These are phyloP conservation scores for Cremastinae sp. DNA, from an alignment of 2,888 invertebrate genomes.

Conservation along the genomic window DNA sequence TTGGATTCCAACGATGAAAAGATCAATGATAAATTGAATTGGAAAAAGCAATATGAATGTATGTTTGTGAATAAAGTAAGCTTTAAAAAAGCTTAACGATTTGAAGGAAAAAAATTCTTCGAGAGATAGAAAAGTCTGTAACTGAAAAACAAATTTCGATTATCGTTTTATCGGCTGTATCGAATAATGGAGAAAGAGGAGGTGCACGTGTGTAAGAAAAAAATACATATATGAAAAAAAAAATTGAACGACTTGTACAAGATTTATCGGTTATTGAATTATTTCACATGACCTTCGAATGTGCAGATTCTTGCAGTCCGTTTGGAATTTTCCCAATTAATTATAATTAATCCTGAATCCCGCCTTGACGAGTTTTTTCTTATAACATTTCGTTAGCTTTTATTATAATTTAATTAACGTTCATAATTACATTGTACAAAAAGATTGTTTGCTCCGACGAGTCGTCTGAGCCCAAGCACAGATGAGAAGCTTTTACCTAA, in stretches of 20 bases:
- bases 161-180: background rate
- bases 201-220: conserved; percentile 9
- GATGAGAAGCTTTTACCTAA: background rate
- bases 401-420: background rate
- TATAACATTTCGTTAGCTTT: background rate
- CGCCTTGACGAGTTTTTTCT: background rate
- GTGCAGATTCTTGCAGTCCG: no score
- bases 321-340: no score
- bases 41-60: conserved; percentile 1
- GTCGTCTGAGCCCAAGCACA: background rate
- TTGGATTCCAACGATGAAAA: no score
- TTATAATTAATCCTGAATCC: no score
- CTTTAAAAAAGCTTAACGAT: conserved; percentile 24
- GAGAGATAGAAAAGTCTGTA: conserved; percentile 13
- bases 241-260: conserved; percentile 16
- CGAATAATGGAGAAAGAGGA: background rate
- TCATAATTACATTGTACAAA: no score
- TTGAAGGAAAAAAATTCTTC: conserved; percentile 15
- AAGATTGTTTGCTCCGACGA: background rate
- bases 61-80: conserved; percentile 12
- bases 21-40: no score
- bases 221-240: conserved; percentile 8
- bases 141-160: conserved; percentile 4
- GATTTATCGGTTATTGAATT: background rate
- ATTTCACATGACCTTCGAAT: background rate